phyloP scores from a whole-genome alignment of 1,140 invertebrate genomes.

The Drosophila biarmipes region DNA sequence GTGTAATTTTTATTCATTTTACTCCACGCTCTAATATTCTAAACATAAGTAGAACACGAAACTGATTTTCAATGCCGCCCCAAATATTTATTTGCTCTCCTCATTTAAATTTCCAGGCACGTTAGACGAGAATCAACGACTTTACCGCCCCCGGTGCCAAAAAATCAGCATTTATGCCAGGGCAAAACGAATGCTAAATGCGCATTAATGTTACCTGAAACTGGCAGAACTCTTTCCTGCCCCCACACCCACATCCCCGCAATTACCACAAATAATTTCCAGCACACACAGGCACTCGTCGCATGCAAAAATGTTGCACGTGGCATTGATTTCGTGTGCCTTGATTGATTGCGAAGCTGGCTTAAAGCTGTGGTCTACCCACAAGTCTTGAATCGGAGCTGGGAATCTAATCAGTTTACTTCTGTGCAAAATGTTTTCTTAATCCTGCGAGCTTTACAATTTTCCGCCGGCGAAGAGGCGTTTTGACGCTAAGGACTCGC shows the following conservation, averaged over 20 bases:
- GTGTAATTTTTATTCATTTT: conserved; percentile 15
- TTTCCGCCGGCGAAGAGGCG: too few species aligned
- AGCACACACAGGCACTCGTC: conserved; percentile 12
- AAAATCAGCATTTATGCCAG: conserved; percentile 13
- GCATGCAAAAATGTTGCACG: conserved; percentile 44
- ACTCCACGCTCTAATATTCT: conserved; percentile 4
- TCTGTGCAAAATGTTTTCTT: background rate
- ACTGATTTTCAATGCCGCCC: conserved; percentile 40
- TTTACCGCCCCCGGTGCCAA: conserved; percentile 2
- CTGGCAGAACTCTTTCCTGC: conserved; percentile 24
- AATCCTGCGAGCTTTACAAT: background rate
- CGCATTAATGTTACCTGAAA: conserved; percentile 42
- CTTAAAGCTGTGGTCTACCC: conserved; percentile 12
- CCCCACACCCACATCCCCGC: background rate
- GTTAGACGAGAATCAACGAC: conserved; percentile 18
- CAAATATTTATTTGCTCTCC: conserved; percentile 17
- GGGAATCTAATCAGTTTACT: background rate
- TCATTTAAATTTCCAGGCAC: conserved; percentile 48
- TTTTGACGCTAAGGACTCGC: too few species aligned
- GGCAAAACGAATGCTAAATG: conserved; percentile 27
- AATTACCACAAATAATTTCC: conserved; percentile 49
- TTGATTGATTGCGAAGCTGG: conserved; percentile 28
- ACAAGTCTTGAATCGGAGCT: conserved; percentile 2
- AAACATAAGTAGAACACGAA: conserved; percentile 11
- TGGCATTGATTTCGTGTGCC: conserved; percentile 39